phyloP scores from a whole-genome alignment of 2,888 invertebrate species.

The Serripes groenlandicus region DNA sequence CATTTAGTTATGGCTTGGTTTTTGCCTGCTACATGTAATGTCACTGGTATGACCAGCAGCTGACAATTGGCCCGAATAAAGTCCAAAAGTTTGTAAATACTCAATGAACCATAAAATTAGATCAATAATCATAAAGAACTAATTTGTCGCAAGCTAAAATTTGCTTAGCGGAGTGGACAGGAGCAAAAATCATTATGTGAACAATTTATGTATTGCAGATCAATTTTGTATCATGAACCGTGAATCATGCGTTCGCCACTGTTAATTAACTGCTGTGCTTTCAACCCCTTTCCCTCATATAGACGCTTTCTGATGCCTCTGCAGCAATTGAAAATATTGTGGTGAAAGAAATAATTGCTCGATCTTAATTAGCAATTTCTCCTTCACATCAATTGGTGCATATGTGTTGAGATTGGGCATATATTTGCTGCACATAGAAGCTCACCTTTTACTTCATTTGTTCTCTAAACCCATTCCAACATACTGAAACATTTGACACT shows the following conservation, averaged over 20 bases:
- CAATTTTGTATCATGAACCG: background rate
- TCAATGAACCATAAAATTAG: conserved; percentile 11
- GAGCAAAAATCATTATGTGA: no score
- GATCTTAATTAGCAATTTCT: background rate
- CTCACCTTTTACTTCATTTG: no score
- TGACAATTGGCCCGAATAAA: background rate
- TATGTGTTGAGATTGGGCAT: no score
- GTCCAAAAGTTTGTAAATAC: conserved; percentile 14
- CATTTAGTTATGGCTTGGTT: no score
- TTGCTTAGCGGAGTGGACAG: no score
- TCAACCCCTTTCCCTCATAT: background rate
- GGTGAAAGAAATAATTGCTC: background rate
- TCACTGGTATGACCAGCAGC: no score
- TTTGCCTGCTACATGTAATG: no score
- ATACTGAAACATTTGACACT: no score
- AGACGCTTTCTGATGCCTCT: background rate
- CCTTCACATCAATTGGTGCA: no score
- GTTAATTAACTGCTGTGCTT: background rate
- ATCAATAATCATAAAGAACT: conserved; percentile 6
- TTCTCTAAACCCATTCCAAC: no score
- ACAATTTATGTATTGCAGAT: no score
- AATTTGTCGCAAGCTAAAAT: conserved; percentile 6
- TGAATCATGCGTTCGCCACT: background rate
- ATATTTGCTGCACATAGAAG: no score
- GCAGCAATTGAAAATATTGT: background rate